Evolutionary conservation across 2,888 invertebrate species (phyloP).

Genomic region (Stictocephala bisonia): DNA sequence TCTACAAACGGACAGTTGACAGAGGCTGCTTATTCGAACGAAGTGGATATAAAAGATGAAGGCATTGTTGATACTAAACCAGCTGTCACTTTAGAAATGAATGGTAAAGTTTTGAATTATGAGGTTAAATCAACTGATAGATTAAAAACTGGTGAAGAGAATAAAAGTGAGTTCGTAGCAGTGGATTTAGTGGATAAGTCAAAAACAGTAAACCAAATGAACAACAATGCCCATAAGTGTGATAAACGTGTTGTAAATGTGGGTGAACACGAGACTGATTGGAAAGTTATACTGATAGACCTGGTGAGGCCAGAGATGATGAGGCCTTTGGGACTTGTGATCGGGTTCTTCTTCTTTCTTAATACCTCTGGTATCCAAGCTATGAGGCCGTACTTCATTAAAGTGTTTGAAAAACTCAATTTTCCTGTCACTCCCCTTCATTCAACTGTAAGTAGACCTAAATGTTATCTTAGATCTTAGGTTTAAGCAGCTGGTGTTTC

Average conservation of each 20-base stretch:
- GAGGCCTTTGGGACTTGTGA: slow-evolving; percentile 68
- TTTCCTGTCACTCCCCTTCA: slow-evolving; percentile 64
- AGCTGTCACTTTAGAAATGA: slow-evolving; percentile 4
- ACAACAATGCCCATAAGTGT: slow-evolving; percentile 29
- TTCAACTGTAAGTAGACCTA: slow-evolving; percentile 67
- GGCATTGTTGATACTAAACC: neutral
- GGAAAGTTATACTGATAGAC: slow-evolving; percentile 50
- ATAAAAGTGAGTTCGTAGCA: slow-evolving; percentile 39
- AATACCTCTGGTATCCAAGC: slow-evolving; percentile 68
- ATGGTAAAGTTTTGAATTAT: neutral
- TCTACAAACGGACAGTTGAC: too few relatives aligned
- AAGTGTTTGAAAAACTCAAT: slow-evolving; percentile 65
- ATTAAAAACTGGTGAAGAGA: slow-evolving; percentile 19
- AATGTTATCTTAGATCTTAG: too few relatives aligned
- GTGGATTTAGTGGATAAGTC: slow-evolving; percentile 16
- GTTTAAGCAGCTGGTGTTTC: too few relatives aligned
- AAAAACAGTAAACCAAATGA: neutral
- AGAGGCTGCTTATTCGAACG: slow-evolving; percentile 42
- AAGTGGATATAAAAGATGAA: slow-evolving; percentile 50
- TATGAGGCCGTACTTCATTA: slow-evolving; percentile 70
- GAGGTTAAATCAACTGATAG: too few relatives aligned
- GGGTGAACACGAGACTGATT: slow-evolving; percentile 42
- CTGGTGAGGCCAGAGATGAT: slow-evolving; percentile 67
- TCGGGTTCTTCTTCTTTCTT: slow-evolving; percentile 69
- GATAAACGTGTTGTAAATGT: neutral